These are phyloP conservation scores for Bombus picipes DNA, from an alignment of 1,140 invertebrate genomes.

Conservation along the genomic window DNA sequence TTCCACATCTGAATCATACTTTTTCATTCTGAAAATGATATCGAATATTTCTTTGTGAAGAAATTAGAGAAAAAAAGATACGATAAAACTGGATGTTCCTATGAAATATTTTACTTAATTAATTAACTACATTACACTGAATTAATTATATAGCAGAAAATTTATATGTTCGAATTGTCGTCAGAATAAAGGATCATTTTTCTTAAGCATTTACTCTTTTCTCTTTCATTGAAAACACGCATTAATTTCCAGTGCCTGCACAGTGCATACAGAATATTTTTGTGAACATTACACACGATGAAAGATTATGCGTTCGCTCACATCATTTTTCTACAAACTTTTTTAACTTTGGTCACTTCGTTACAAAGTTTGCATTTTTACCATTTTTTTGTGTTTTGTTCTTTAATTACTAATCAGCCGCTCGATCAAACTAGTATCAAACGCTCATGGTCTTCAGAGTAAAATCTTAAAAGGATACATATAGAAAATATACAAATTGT, in stretches of 20 bases:
- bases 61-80: conserved; percentile 42
- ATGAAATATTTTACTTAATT: conserved; percentile 78
- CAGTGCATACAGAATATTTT: conserved; percentile 29
- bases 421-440: conserved; percentile 46
- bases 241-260: conserved; percentile 41
- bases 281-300: conserved; percentile 14
- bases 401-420: conserved; percentile 29
- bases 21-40: not conserved
- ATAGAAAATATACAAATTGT: conserved; percentile 64
- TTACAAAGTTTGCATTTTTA: conserved; percentile 60
- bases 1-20: not conserved
- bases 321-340: conserved; percentile 63
- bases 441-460: conserved; percentile 29
- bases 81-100: conserved; percentile 51
- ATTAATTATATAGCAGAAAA: conserved; percentile 78
- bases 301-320: conserved; percentile 55
- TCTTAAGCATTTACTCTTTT: conserved; percentile 29
- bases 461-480: conserved; percentile 51
- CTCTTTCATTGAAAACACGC: conserved; percentile 42
- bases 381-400: conserved; percentile 17
- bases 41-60: conserved; percentile 3
- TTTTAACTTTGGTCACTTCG: conserved; percentile 74
- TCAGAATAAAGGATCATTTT: conserved; percentile 47
- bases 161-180: conserved; percentile 72
- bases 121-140: conserved; percentile 76